A percentile compares a stretch with the other conserved stretches of the same genome.
phyloP scores from a whole-genome alignment of 2,113 vertebrate species.

The Pelmatolapia mariae region DNA sequence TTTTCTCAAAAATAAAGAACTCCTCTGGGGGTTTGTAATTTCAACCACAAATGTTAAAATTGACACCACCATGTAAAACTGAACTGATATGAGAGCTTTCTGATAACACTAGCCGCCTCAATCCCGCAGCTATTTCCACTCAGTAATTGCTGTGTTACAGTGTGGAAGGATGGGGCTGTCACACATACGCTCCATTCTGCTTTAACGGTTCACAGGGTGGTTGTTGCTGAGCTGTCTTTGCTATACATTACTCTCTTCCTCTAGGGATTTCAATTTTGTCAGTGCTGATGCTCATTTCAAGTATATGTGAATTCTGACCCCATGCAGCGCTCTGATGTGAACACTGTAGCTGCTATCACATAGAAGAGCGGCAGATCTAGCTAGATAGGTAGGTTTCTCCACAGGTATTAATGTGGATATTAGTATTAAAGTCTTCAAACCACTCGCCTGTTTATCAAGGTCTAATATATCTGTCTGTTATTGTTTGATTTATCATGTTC shows the following conservation, averaged over 20 bases:
- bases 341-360: neutral
- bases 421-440: neutral
- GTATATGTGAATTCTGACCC: neutral
- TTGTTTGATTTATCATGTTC: neutral
- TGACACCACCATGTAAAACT: neutral
- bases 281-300: neutral
- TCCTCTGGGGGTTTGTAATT: neutral
- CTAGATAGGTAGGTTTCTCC: neutral
- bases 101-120: neutral
- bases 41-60: constrained; percentile 18
- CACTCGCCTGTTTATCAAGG: neutral
- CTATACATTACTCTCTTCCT: neutral
- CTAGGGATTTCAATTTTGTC: neutral
- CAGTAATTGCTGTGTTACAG: constrained; percentile 15
- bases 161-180: constrained; percentile 2
- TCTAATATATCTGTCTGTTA: neutral
- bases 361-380: neutral
- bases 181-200: neutral
- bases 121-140: constrained; percentile 1
- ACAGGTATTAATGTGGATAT: neutral
- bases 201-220: neutral
- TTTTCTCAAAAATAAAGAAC: neutral
- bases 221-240: neutral
- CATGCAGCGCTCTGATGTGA: neutral
- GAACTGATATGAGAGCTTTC: neutral